Base-by-base conservation (phyloP, 2,888 invertebrate species). In the Hirtodrosophila cameraria region DNA sequence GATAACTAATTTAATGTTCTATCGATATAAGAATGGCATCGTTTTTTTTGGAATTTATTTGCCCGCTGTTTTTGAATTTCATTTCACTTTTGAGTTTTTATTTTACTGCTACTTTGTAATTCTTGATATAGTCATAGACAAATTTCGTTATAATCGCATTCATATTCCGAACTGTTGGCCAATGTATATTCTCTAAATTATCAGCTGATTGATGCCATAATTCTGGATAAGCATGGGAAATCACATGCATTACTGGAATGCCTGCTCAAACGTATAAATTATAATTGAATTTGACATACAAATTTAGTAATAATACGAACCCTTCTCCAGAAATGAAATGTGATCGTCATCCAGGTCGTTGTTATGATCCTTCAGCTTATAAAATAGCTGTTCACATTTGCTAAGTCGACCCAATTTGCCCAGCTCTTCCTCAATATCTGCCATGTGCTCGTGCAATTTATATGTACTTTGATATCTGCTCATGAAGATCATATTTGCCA, bases 301-400 rank as follows among this genome's bases (percentile, higher is more conserved):
- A 5, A 1, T 2, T 6, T 1, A 5, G 9, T 13, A 1, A 2
- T 7, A 13, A 18, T 11, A 48, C 30, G 2, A 25, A 91, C 92
- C 90, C 76, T 89, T 89, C 31, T 88, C 60, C 27, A 92, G 84
- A 89, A 97, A 97, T 33, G 97, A 96, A 85, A 94, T 92, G 88
- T 99, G 99, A 90, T 99, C 99, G 90, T 99, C 99, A 90, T 97
- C 97, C 31, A 98, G 94, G 35, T 92, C 91, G 0, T 94, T 92
- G 0, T 94, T 92, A 15, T 92, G 92, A 93, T 90, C 31, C 93
- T 93, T 68, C 91, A 92, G 28, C 93, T 92, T 74, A 93, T 92
- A 88, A 96, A 96, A 91, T 95, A 96, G n/a, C 60, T 84, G 11
- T 92, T 92, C 90, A 93, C 94, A 7, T 89, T 91, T 13, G 92